Conservation (phyloP, 2,888 invertebrate genomes). For the Diabrotica balteata region DNA sequence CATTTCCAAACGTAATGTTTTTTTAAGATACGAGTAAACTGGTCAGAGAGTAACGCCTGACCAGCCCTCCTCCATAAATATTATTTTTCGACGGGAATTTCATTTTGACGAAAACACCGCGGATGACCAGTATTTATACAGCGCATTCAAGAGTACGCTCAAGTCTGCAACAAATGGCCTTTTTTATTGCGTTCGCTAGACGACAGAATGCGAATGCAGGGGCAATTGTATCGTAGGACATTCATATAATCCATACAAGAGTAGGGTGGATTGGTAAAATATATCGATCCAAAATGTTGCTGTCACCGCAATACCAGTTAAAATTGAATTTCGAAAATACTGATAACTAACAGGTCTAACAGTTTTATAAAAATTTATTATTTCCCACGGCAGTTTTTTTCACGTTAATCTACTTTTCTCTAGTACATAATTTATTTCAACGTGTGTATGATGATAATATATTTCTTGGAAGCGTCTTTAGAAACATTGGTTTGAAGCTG, state of each 20-base stretch:
- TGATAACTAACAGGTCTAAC: too few relatives aligned
- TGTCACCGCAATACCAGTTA: too few relatives aligned
- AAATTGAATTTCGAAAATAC: too few relatives aligned
- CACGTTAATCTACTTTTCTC: too few relatives aligned
- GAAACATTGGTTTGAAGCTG: too few relatives aligned
- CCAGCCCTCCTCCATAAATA: conserved; percentile 24
- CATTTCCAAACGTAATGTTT: not conserved
- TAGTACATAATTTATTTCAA: too few relatives aligned
- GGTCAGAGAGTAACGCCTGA: conserved; percentile 15
- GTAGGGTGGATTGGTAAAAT: not conserved
- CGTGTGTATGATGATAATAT: too few relatives aligned
- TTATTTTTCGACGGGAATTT: conserved; percentile 28
- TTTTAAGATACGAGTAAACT: not conserved
- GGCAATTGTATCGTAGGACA: conserved; percentile 3
- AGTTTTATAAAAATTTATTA: too few relatives aligned
- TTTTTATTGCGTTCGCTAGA: conserved; percentile 21
- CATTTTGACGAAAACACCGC: conserved; percentile 29
- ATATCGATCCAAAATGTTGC: not conserved
- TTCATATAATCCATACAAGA: too few relatives aligned
- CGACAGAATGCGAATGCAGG: conserved; percentile 6
- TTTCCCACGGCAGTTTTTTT: too few relatives aligned
- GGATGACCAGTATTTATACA: conserved; percentile 26
- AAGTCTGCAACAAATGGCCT: conserved; percentile 23
- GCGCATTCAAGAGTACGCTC: conserved; percentile 4
- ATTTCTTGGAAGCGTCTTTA: too few relatives aligned